These are phyloP conservation scores for Petromus typicus DNA, from an alignment of 2,113 vertebrate genomes.

Conservation along the genomic window DNA sequence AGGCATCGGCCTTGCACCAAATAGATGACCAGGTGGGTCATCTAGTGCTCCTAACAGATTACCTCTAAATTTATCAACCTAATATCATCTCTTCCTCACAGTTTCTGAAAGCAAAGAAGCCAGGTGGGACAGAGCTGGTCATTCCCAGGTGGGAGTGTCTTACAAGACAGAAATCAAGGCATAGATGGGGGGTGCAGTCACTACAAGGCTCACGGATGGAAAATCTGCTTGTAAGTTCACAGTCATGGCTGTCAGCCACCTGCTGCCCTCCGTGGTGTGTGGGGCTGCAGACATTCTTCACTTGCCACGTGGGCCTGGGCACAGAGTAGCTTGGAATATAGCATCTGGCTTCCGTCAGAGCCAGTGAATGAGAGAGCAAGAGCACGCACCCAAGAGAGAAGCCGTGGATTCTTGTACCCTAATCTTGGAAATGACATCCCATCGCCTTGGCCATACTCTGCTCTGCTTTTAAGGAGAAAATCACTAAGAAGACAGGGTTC, in stretches of 20 bases:
- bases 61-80: background rate
- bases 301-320: background rate
- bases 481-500: background rate
- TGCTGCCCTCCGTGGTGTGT: background rate
- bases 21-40: background rate
- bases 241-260: background rate
- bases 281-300: background rate
- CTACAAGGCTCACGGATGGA: background rate
- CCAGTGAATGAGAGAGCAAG: background rate
- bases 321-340: background rate
- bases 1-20: background rate
- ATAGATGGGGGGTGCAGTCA: background rate
- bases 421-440: background rate
- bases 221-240: background rate
- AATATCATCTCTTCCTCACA: background rate
- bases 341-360: conserved; percentile 13
- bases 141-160: background rate
- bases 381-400: background rate
- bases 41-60: background rate
- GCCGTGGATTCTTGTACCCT: background rate
- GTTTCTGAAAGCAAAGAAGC: background rate
- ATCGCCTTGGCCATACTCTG: background rate
- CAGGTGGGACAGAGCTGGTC: background rate
- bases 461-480: background rate
- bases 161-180: background rate